Percentiles rank a stretch among this genome's conserved stretches.
Conservation (phyloP, 2,113 vertebrate species). For the Turnix velox region DNA sequence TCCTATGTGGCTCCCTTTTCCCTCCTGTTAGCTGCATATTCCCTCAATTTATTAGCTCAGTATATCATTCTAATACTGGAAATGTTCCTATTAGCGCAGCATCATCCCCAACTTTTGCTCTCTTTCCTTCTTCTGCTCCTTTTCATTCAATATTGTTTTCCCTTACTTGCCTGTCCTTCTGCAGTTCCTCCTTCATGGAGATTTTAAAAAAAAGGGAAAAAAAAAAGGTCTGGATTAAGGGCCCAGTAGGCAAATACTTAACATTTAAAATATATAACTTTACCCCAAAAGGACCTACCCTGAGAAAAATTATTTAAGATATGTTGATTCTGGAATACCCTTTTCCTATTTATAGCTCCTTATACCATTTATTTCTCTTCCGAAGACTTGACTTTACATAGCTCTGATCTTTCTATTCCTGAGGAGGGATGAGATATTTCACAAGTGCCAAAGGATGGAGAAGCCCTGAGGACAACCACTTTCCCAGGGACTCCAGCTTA, state of each 20-base stretch:
- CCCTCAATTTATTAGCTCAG: background rate
- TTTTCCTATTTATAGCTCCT: conserved; percentile 23
- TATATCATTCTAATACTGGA: background rate
- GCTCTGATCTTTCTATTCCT: conserved; percentile 4
- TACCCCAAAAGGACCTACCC: background rate
- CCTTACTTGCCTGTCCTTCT: background rate
- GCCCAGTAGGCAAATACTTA: conserved; percentile 14
- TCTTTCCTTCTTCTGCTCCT: background rate
- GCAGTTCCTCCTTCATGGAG: rapidly evolving
- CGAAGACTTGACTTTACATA: background rate
- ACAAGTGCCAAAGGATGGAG: background rate
- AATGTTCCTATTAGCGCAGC: background rate
- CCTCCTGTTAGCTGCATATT: background rate
- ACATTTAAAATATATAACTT: background rate
- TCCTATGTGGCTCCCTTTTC: background rate
- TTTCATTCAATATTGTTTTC: background rate
- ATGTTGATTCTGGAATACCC: conserved; percentile 17
- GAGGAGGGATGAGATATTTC: background rate
- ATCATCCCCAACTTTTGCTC: background rate
- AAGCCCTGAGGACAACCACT: conserved; percentile 18
- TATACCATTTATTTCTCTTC: conserved; percentile 1
- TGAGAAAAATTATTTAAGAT: background rate
- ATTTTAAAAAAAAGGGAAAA: background rate
- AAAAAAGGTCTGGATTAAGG: background rate
- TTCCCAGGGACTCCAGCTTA: background rate